Base-by-base conservation (phyloP, 2,888 invertebrate species). In the Augiades crinisus region DNA sequence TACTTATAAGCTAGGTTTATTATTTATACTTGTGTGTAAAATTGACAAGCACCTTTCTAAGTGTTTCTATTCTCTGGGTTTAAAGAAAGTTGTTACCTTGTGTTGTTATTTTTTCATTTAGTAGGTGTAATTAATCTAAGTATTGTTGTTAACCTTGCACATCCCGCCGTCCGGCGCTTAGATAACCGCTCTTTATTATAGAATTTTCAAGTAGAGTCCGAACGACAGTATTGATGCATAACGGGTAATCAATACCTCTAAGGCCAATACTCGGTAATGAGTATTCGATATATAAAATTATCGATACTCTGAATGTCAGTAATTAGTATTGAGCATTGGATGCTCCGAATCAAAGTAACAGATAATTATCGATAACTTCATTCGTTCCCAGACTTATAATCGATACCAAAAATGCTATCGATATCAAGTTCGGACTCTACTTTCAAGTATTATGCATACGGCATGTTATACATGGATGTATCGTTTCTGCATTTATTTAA, bases 401-500 rank as follows among this genome's bases (percentile, higher is more conserved):
- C n/a, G n/a, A n/a, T n/a, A n/a, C n/a, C n/a, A n/a, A n/a, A n/a
- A n/a, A n/a, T n/a, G n/a, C n/a, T n/a, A n/a, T n/a, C n/a, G n/a
- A n/a, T n/a, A n/a, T n/a, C n/a, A n/a, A n/a, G n/a, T n/a, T n/a
- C n/a, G n/a, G n/a, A n/a, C n/a, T n/a, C n/a, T n/a, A 53, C 47
- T 31, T 34, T 27, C 40, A 47, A 62, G 58, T 60, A 58, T 60
- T 59, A 60, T 51, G 52, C 57, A 16, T 53, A 37, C 47, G 43
- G 55, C 47, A 49, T 62, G 57, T 59, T 59, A 62, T 62, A 53
- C 56, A 45, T 57, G 45, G 59, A 57, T 57, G 57, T 57, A 51
- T 59, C 43, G 54, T 47, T 59, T 54, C 59, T 64, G 67, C 67
- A 71, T 68, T 70, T 66, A 64, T 47, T 38, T 49, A 31, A 62